Evolutionary conservation across 2,888 invertebrate genomes (phyloP), one percentile per base, ranked within the genome.

Genomic region (Polietes domitor): DNA sequence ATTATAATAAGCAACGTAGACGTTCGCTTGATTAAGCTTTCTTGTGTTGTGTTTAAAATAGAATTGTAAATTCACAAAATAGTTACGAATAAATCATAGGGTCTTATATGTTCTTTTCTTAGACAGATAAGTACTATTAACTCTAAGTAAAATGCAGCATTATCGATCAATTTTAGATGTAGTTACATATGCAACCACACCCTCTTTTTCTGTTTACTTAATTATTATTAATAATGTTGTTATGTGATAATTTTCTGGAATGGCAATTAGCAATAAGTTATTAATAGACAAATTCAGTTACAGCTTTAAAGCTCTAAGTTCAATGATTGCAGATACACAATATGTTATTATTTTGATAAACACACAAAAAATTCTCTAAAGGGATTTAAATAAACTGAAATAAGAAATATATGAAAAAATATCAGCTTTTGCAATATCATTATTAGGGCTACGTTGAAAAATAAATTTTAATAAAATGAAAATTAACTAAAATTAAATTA

Each of bases 11-110:
- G 50, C 78, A 83, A 77, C 87, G 86, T 43, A 86, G 90, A 41
- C 89, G 90, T 79, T 90, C 90, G 12, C 86, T 90, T 65, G 90
- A 90, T 86, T 90, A 89, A 78, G 19, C 61, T 68, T 50, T 43
- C 50, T 50, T 72, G 50, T 19, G 17, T 9, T 21, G 65, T 21
- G 7, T 19, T n/a, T 53, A 9, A 53, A 19, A 19, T 21, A 65
- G 41, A 53, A 24, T 55, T 70, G 58, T 75, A 78, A 77, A 77
- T 76, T 80, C 75, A 61, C 79, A 85, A 82, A 77, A 41, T 70
- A 55, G 26, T 43, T 26, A 10, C 12, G 15, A 28, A 19, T 37
- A 50, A 55, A 43, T 72, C 1, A 26, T 80, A 68, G 15, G 15
- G 19, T 68, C 58, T 37, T n/a, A 15, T 43, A 47, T 17, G 17